Evolutionary conservation across 2,888 invertebrate genomes (phyloP).

Genomic region (Steinernema carpocapsae): DNA sequence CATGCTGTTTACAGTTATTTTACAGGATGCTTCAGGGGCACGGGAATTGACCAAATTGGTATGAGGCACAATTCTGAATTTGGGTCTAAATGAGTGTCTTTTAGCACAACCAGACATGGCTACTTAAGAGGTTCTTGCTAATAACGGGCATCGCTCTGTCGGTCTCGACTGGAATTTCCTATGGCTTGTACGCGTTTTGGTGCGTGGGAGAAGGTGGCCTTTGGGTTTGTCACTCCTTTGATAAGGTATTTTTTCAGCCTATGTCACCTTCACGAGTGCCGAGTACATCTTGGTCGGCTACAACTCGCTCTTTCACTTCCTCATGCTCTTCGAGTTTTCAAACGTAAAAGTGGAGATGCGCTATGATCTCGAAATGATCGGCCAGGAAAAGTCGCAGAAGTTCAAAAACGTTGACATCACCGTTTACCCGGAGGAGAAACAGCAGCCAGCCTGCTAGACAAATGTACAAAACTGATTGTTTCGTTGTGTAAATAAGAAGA

Average conservation of each 20-base stretch:
- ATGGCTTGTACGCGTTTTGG: constrained; percentile 55
- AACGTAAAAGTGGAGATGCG: constrained; percentile 26
- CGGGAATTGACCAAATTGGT: constrained; percentile 50
- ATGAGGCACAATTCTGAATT: constrained; percentile 18
- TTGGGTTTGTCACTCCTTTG: neutral
- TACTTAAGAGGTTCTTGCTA: constrained; percentile 60
- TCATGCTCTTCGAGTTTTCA: constrained; percentile 58
- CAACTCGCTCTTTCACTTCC: constrained; percentile 62
- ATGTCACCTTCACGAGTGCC: constrained; percentile 61
- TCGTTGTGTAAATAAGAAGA: neutral
- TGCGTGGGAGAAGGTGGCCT: constrained; percentile 55
- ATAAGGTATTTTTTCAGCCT: constrained; percentile 53
- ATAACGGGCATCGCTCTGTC: constrained; percentile 58
- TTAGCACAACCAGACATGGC: constrained; percentile 59
- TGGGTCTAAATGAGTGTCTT: constrained; percentile 16
- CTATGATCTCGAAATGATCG: constrained; percentile 24
- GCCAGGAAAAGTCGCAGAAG: constrained; percentile 4
- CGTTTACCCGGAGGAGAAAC: constrained; percentile 10
- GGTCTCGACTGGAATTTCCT: constrained; percentile 64
- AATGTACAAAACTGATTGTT: neutral
- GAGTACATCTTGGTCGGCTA: constrained; percentile 62
- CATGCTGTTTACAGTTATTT: constrained; percentile 63
- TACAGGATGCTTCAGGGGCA: constrained; percentile 61
- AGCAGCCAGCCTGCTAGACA: neutral
- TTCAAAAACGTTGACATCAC: constrained; percentile 24